Percentiles rank a stretch among this genome's conserved stretches.
These are phyloP conservation scores for Scotopteryx bipunctaria DNA, from an alignment of 2,888 invertebrate species.

Conservation along the genomic window DNA sequence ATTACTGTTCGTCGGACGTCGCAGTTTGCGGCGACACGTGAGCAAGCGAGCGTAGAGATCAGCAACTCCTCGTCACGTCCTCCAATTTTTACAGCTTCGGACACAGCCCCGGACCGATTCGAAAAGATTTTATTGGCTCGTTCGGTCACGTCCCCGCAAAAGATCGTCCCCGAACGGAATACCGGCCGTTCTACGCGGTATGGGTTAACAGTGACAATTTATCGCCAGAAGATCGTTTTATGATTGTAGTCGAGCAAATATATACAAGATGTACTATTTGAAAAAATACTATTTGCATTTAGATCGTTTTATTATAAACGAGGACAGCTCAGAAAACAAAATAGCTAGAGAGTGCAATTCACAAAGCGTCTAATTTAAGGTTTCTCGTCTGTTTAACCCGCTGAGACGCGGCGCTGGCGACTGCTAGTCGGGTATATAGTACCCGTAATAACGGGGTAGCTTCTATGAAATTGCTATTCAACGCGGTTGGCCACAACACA, in stretches of 20 bases:
- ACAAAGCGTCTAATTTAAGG: conserved; percentile 60
- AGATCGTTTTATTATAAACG: conserved; percentile 33
- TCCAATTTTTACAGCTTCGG: conserved; percentile 63
- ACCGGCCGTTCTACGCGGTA: conserved; percentile 62
- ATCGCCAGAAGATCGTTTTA: conserved; percentile 70
- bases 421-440: conserved; percentile 62
- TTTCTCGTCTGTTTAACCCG: conserved; percentile 60
- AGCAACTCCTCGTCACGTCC: conserved; percentile 58
- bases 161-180: conserved; percentile 66
- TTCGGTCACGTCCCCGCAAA: conserved; percentile 71
- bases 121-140: conserved; percentile 70
- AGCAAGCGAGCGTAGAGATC: conserved; percentile 34
- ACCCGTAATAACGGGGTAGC: conserved; percentile 69
- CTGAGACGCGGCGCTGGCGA: conserved; percentile 51
- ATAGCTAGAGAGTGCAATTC: conserved; percentile 45
- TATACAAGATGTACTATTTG: conserved; percentile 34
- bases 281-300: conserved; percentile 35
- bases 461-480: conserved; percentile 69
- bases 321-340: conserved; percentile 34
- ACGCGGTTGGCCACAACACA: conserved; percentile 61
- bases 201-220: conserved; percentile 68
- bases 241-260: conserved; percentile 58
- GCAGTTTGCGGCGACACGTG: conserved; percentile 40
- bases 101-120: conserved; percentile 51
- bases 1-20: conserved; percentile 30